Conservation (phyloP, 2,797 vertebrate species). For the Peromyscus aztecus region DNA sequence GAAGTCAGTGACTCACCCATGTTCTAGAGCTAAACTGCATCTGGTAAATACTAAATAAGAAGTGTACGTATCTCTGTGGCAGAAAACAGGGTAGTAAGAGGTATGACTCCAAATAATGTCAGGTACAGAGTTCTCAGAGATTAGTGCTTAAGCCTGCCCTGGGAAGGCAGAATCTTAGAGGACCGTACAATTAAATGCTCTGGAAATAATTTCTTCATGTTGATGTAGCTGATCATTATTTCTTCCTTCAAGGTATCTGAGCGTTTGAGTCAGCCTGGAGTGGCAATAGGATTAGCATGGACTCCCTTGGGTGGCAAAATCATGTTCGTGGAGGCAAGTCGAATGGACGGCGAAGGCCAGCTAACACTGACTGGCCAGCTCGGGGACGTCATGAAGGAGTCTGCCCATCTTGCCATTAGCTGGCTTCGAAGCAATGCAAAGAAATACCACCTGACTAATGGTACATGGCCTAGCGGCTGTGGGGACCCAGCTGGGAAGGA, state of each 20-base stretch:
- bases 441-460: constrained; percentile 94
- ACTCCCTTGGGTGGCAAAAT: constrained; percentile 97
- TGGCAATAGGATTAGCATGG: constrained; percentile 97
- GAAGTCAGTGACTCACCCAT: neutral
- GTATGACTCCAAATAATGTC: neutral
- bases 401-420: constrained; percentile 97
- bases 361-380: constrained; percentile 96
- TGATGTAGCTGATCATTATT: neutral
- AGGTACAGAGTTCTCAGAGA: neutral
- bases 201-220: neutral
- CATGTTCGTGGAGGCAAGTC: constrained; percentile 98
- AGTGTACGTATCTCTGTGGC: neutral
- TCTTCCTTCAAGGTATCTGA: constrained; percentile 92
- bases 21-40: neutral
- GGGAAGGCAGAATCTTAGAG: neutral
- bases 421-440: constrained; percentile 97
- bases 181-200: neutral
- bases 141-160: neutral
- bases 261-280: constrained; percentile 95
- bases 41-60: constrained; percentile 11
- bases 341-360: constrained; percentile 97
- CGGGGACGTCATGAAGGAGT: constrained; percentile 98
- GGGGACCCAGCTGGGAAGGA: neutral
- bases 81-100: neutral
- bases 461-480: constrained; percentile 83